These are phyloP conservation scores for Nebria brevicollis DNA, from an alignment of 2,888 invertebrate species.

Conservation along the genomic window DNA sequence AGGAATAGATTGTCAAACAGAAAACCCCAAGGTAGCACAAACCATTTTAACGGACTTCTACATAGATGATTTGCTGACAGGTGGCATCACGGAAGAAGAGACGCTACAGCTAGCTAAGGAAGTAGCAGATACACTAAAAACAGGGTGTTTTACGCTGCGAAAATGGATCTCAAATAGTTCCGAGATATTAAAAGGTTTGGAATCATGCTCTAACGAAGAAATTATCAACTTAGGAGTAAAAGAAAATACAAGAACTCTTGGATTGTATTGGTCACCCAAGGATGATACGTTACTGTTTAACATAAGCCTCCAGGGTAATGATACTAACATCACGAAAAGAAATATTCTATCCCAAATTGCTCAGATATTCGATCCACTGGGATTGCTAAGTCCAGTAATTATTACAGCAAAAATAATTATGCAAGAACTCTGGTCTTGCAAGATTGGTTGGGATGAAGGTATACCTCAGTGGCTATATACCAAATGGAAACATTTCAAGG, in stretches of 20 bases:
- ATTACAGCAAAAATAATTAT: constrained; percentile 8
- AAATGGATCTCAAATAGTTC: neutral
- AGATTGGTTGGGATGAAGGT: neutral
- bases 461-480: no score
- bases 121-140: neutral
- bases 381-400: constrained; percentile 4
- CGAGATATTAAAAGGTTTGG: neutral
- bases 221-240: neutral
- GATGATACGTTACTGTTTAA: neutral
- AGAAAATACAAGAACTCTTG: neutral
- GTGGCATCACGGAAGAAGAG: neutral
- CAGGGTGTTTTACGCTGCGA: neutral
- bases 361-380: constrained; percentile 10
- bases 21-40: neutral
- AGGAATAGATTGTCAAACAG: neutral
- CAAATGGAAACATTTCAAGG: neutral
- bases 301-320: no score
- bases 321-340: no score
- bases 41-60: neutral
- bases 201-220: neutral
- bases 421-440: constrained; percentile 11
- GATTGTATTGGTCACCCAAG: neutral
- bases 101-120: neutral
- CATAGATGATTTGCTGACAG: neutral
- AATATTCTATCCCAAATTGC: constrained; percentile 7